Evolutionary conservation across 2,797 vertebrate species (phyloP), one percentile per base, ranked within the genome.

Genomic region (Craterocephalus amniculus): DNA sequence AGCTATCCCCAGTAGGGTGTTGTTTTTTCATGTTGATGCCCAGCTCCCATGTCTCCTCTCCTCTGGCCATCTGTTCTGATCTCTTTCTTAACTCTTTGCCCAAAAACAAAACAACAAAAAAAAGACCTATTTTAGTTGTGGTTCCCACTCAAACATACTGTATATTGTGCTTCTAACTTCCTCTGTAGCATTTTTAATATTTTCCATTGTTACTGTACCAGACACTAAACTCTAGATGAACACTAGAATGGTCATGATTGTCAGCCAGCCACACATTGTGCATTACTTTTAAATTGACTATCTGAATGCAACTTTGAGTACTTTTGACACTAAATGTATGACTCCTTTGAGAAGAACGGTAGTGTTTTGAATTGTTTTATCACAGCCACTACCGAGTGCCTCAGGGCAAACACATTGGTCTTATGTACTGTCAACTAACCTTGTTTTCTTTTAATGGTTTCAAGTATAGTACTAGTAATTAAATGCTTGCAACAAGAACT

Each of bases 1-100:
- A 99, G 81, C 91, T 95, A 90, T 85, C 92, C 93, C 70, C 91
- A 95, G 89, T 95, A 95, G 94, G 76, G 86, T 75, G 79, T 72
- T 67, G 66, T 32, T 26, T 58, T 43, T 31, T 49, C n/a, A 34
- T 77, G 74, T 80, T 68, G 75, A 85, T 88, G 78, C 83, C 72
- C 86, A 70, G 57, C 58, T 87, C 74, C 83, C 64, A 20, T 68
- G 40, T 79, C 71, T 83, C 67, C 84, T 69, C 83, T 80, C 74
- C 59, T 84, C 65, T 76, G 79, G 76, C 75, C 85, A 81, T 88
- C 81, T 84, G 71, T 83, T 80, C 80, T 71, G 72, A 64, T 87
- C 80, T 76, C 52, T 79, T 73, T 74, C 61, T 82, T 68, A 79
- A 70, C 58, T 78, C 80, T 72, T 69, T 70, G 59, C 74, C 48